Conservation (phyloP, 2,888 invertebrate species). For the Melinopterus prodromus region DNA sequence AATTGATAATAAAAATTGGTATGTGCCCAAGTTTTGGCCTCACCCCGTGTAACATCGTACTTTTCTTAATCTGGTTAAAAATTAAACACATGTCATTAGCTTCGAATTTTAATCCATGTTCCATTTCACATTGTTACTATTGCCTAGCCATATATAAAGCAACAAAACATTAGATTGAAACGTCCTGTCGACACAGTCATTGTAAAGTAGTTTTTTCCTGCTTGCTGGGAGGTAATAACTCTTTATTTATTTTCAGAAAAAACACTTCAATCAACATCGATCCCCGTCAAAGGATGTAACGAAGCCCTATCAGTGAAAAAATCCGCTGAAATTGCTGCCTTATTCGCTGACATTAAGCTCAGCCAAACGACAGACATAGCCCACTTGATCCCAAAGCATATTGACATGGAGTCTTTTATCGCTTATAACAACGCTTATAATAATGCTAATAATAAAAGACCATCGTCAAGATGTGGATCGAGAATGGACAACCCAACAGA, state of each 20-base stretch:
- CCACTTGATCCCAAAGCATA: constrained; percentile 56
- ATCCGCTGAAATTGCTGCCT: constrained; percentile 86
- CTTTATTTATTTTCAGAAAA: constrained; percentile 49
- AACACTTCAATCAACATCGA: constrained; percentile 39
- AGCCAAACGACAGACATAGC: constrained; percentile 76
- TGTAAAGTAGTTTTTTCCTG: no score
- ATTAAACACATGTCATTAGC: no score
- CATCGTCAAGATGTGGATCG: constrained; percentile 31
- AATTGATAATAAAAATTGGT: no score
- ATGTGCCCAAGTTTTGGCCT: no score
- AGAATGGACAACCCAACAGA: constrained; percentile 29
- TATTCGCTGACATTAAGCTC: constrained; percentile 80
- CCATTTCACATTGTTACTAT: no score
- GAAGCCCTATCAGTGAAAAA: constrained; percentile 87
- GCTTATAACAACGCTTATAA: constrained; percentile 48
- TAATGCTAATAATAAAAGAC: constrained; percentile 33
- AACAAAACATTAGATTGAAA: no score
- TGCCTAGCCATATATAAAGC: no score
- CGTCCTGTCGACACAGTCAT: no score
- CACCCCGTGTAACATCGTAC: no score
- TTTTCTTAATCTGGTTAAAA: no score
- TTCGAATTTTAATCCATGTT: no score
- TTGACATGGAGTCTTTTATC: constrained; percentile 45
- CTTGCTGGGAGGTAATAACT: not conserved
- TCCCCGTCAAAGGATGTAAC: constrained; percentile 44